Evolutionary conservation across 2,797 vertebrate genomes (phyloP), one percentile per base, ranked within the genome.

Genomic region (Phoebastria nigripes): DNA sequence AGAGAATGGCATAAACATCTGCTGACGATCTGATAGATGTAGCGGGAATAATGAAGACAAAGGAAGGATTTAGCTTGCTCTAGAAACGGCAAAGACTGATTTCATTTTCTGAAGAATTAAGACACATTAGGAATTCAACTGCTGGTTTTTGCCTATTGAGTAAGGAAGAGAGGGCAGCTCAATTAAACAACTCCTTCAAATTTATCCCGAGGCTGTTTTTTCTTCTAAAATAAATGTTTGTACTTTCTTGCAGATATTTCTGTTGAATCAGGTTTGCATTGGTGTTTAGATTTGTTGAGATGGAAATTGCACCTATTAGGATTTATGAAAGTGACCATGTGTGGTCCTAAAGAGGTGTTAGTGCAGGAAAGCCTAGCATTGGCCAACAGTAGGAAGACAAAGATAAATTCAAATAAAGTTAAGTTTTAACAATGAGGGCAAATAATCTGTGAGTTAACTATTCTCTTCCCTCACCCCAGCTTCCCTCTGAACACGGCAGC

Each of bases 401-500:
- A 70, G 19, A 41, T 6, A 83, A 54, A 63, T 54, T 59, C 11
- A 59, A 24, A 63, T 25, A 29, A 62, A 65, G 5, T 26, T 33
- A 55, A 35, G 5, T 66, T 78, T 73, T 42, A 69, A 44, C 82
- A 86, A 35, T 15, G 7, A 55, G 3, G 31, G 3, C 3, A 46
- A 61, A 44, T 47, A 71, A 33, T 13, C 31, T 52, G 19, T 24
- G n/a, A 44, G 17, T 52, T 65, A 59, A n/a, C 6, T 47, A 12
- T 54, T 59, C 7, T 44, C 9, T 55, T 79, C 17, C 24, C 14
- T 77, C 12, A 55, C 9, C 18, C 10, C 39, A 35, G 11, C 41
- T 63, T 66, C 17, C 39, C 10, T 62, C 19, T 46, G 54, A 61
- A 63, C 6, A 29, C 0, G 0, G 4, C 7, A 69, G 15, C 3